Evolutionary conservation across 1,140 invertebrate species (phyloP).

Genomic region (Cyclargus thomasi): DNA sequence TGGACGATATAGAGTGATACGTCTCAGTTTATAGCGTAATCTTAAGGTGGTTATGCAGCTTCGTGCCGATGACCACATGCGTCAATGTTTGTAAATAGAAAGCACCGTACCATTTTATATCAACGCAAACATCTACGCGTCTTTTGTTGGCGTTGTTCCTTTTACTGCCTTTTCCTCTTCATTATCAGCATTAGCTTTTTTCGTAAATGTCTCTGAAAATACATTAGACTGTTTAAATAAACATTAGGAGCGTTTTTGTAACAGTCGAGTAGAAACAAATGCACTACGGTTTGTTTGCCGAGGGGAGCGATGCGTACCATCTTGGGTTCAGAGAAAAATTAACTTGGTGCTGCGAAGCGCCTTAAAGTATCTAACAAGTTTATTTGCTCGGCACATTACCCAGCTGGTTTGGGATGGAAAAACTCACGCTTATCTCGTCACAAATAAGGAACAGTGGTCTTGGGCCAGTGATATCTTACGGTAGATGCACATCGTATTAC

Average conservation of each 20-base stretch:
- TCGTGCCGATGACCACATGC: slow-evolving; percentile 72
- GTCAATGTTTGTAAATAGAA: slow-evolving; percentile 74
- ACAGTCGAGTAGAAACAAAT: slow-evolving; percentile 2
- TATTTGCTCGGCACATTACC: slow-evolving; percentile 59
- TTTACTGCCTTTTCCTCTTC: background rate
- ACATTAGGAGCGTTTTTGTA: slow-evolving; percentile 3
- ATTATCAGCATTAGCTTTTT: background rate
- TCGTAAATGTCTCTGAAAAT: background rate
- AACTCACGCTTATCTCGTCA: slow-evolving; percentile 69
- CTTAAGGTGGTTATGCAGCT: slow-evolving; percentile 61
- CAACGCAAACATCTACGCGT: slow-evolving; percentile 33
- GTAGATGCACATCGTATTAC: background rate
- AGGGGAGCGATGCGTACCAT: slow-evolving; percentile 15
- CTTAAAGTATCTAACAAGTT: slow-evolving; percentile 48
- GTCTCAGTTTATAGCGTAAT: slow-evolving; percentile 53
- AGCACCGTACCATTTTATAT: slow-evolving; percentile 41
- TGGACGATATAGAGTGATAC: slow-evolving; percentile 43
- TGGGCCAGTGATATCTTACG: background rate
- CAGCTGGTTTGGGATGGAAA: slow-evolving; percentile 68
- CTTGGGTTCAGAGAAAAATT: slow-evolving; percentile 49
- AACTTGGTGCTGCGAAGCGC: slow-evolving; percentile 43
- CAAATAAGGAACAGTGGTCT: slow-evolving; percentile 60
- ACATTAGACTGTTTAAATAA: background rate
- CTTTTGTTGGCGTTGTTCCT: background rate
- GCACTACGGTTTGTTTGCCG: slow-evolving; percentile 34